Evolutionary conservation across 1,140 invertebrate genomes (phyloP), one percentile per base, ranked within the genome.

Genomic region (Zophobas morio): DNA sequence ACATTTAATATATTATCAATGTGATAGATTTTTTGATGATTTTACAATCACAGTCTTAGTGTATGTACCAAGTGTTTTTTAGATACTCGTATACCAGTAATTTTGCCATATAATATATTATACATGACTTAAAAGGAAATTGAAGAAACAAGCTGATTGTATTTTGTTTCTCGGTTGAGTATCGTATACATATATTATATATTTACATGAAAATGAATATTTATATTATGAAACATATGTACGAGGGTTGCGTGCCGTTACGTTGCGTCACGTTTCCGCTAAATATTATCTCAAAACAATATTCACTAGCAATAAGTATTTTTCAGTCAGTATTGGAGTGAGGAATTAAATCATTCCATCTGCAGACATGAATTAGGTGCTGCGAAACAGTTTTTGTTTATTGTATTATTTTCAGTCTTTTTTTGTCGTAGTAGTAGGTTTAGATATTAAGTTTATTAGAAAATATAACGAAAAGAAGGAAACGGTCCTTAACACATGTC

Each of bases 1-100:
- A 77, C 78, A 78, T 81, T 81, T 81, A 79, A 85, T 85, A 85
- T 83, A 85, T 85, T 84, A 81, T 86, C 82, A 85, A 86, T 86
- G 85, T 86, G 85, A 86, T 86, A 86, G 85, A 86, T 85, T 86
- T 86, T 84, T 86, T 83, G 85, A 86, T 86, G 84, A 86, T 86
- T 86, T 86, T 86, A 86, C 85, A 86, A 86, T 86, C 84, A 84
- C 85, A 84, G 79, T 85, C 81, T 84, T 84, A 84, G 84, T 85
- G 80, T 84, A 82, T 84, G 82, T 84, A 85, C 82, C 84, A 84
- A 84, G 82, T 81, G 78, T 82, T 84, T 86, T 85, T 85, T 86
- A 86, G 85, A 85, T 86, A 85, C 84, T 86, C 82, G 81, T 86
- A 85, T 85, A 84, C 84, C 83, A 84, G 83, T 85, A 85, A 82